A percentile compares a stretch with the other conserved stretches of the same genome.
Conservation (phyloP, 2,797 vertebrate genomes). For the Microtus californicus region DNA sequence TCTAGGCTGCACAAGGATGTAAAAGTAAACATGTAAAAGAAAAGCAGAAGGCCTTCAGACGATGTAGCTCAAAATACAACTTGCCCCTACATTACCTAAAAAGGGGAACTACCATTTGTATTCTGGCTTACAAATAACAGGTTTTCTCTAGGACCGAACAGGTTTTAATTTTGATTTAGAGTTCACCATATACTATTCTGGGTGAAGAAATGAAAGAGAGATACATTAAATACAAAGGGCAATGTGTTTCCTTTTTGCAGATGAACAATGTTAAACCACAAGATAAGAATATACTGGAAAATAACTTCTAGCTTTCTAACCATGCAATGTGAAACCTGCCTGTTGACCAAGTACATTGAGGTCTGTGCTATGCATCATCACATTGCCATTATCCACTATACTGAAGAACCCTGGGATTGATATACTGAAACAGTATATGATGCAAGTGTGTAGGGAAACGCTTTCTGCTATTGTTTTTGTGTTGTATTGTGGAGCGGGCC, state of each 20-base stretch:
- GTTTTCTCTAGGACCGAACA: not conserved
- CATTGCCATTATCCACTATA: not conserved
- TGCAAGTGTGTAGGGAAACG: not conserved
- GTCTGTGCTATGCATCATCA: not conserved
- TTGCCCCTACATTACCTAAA: not conserved
- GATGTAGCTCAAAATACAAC: not conserved
- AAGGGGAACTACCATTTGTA: not conserved
- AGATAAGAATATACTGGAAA: not conserved
- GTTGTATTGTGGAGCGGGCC: no score
- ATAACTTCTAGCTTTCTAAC: not conserved
- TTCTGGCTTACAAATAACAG: not conserved
- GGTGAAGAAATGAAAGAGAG: conserved; percentile 38
- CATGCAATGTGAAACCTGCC: not conserved
- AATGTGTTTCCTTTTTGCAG: conserved; percentile 23
- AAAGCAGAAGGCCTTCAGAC: not conserved
- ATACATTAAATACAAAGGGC: conserved; percentile 39
- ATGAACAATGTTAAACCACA: conserved; percentile 34
- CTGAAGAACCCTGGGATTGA: not conserved
- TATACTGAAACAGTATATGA: not conserved
- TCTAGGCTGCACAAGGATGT: not conserved
- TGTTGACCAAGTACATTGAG: not conserved
- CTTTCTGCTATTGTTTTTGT: not conserved
- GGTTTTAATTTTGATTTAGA: conserved; percentile 47
- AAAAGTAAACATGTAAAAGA: conserved; percentile 11
- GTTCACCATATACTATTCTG: conserved; percentile 49